Base-by-base conservation (phyloP, 2,797 vertebrate genomes). In the Pseudomugil tenellus region DNA sequence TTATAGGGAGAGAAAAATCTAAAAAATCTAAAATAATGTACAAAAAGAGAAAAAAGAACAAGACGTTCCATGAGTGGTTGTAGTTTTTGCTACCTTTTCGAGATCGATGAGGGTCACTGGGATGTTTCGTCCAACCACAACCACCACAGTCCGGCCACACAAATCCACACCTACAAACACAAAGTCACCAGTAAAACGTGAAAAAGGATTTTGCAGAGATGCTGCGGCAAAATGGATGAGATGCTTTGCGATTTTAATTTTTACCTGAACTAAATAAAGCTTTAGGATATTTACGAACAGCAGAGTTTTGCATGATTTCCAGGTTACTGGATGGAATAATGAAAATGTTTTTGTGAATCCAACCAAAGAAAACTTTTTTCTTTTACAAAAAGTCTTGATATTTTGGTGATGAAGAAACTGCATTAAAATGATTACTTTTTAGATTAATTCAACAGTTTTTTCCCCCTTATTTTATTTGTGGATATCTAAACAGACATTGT, bases 61-160 rank as follows among this genome's bases (percentile, higher is more conserved):
- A n/a, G n/a, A n/a, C n/a, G 29, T 6, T 3, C 6, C 6, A 3
- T 31, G 29, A 31, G 29, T 31, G 29, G 29, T 31, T 31, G 3
- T 31, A 31, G 19, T 48, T 11, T 25, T 51, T 25, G 48, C 9
- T n/a, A 98, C 98, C 96, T 99, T 99, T 83, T 99, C 97, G 73
- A 98, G 92, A 80, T 99, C 97, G 67, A 99, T 98, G 23, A 97
- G 74, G 0, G 96, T 96, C 35, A 99, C 95, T 0, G 97, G 97
- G 81, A 99, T 98, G 87, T 99, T 99, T 84, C 97, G 93, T 84
- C 97, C 98, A 14, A 99, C 97, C 2, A 99, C 84, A 43, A 98
- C 95, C 94, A 99, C 96, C 77, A 99, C 96, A 0, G 97, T 98
- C 71, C 96, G 92, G 43, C 98, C 97, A 80, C 94, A 96, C 74